Conservation (phyloP, 2,888 invertebrate species). For the Cryptophagus acutangulus region DNA sequence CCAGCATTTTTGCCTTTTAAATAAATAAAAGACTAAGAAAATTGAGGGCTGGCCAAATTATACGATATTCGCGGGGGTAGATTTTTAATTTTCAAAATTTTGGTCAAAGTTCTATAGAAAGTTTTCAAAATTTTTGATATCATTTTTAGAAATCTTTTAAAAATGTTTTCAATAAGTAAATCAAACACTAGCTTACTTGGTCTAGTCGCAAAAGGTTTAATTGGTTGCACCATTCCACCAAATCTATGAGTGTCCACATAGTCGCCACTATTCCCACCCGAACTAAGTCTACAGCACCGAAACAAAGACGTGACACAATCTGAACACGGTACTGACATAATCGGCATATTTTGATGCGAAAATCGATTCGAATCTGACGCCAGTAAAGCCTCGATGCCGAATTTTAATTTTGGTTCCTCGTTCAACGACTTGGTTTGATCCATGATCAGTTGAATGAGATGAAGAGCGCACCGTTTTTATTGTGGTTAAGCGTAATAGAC, state of each 20-base stretch:
- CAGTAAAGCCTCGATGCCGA: conserved; percentile 67
- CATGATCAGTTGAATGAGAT: not conserved
- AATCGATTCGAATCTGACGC: conserved; percentile 46
- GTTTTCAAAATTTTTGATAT: too few species aligned
- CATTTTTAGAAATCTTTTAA: too few species aligned
- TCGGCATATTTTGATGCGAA: conserved; percentile 29
- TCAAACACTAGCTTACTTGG: conserved; percentile 29
- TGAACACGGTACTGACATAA: conserved; percentile 53
- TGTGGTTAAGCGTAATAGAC: conserved; percentile 21
- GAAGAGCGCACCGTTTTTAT: not conserved
- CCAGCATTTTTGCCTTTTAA: too few species aligned
- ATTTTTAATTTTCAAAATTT: too few species aligned
- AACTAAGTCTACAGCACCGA: conserved; percentile 53
- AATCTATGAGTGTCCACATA: not conserved
- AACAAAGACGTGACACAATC: conserved; percentile 62
- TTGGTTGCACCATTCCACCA: conserved; percentile 39
- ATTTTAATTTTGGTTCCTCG: conserved; percentile 55
- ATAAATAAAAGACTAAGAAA: too few species aligned
- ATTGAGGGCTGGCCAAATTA: too few species aligned
- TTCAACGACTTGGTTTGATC: too few species aligned
- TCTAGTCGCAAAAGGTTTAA: conserved; percentile 46
- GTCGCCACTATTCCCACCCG: conserved; percentile 9
- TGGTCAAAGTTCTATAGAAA: too few species aligned
- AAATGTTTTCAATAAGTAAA: too few species aligned
- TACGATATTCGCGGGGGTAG: too few species aligned